phyloP scores from a whole-genome alignment of 2,113 vertebrate genomes.

The Syngnathus scovelli region DNA sequence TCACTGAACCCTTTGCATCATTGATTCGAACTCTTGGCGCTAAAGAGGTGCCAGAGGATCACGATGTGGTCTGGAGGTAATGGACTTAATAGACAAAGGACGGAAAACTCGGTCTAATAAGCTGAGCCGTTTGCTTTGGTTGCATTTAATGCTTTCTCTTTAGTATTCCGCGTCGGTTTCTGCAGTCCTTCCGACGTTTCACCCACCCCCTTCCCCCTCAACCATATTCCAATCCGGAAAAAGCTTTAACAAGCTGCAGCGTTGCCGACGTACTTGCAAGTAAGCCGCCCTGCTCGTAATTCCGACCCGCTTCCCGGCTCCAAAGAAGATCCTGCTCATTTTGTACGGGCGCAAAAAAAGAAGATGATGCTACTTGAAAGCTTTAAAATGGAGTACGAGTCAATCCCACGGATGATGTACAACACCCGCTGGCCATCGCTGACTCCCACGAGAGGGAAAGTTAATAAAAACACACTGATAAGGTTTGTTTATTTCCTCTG shows the following conservation, averaged over 20 bases:
- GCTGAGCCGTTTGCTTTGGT: slow-evolving; percentile 41
- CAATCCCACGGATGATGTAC: background rate
- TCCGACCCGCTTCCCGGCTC: slow-evolving; percentile 17
- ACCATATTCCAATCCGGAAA: slow-evolving; percentile 37
- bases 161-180: slow-evolving; percentile 40
- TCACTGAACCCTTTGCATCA: slow-evolving; percentile 30
- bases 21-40: slow-evolving; percentile 45
- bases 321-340: slow-evolving; percentile 12
- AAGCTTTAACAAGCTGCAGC: slow-evolving; percentile 36
- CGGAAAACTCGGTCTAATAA: slow-evolving; percentile 51
- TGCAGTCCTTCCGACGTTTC: background rate
- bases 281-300: slow-evolving; percentile 30
- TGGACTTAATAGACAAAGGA: slow-evolving; percentile 49
- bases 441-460: background rate
- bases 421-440: background rate
- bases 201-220: slow-evolving; percentile 10
- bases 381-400: slow-evolving; percentile 4
- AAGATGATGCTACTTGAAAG: slow-evolving; percentile 18
- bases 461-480: background rate
- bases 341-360: background rate
- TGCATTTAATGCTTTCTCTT: slow-evolving; percentile 38
- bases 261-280: slow-evolving; percentile 35
- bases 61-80: slow-evolving; percentile 48
- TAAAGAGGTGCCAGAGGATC: slow-evolving; percentile 27
- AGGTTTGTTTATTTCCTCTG: slow-evolving; percentile 8